A percentile compares a stretch with the other conserved stretches of the same genome.
Conservation (phyloP, 2,113 vertebrate genomes). For the Epinephelus fuscoguttatus region DNA sequence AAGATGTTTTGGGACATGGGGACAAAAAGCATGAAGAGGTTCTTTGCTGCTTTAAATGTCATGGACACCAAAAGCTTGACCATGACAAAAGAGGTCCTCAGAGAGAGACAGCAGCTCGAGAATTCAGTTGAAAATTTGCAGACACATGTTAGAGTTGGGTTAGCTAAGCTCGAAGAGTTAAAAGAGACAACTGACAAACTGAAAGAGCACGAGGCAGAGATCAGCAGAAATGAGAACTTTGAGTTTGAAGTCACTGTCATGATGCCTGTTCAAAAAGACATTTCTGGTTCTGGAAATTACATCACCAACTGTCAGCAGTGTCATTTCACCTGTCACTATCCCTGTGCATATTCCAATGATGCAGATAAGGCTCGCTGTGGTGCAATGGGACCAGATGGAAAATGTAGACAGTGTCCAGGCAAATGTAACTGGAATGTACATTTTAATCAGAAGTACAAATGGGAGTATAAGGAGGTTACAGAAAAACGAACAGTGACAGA, state of each 20-base stretch:
- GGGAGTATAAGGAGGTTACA: neutral
- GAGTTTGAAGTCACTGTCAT: conserved; percentile 34
- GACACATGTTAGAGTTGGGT: conserved; percentile 14
- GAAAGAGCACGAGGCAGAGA: conserved; percentile 33
- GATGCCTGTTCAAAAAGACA: neutral
- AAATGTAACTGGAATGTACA: conserved; percentile 59
- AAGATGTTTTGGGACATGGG: conserved; percentile 64
- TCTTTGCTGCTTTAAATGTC: conserved; percentile 34
- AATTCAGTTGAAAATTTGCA: conserved; percentile 45
- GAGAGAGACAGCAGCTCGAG: conserved; percentile 54
- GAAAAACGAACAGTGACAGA: neutral
- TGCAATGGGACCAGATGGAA: neutral
- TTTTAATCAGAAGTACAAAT: conserved; percentile 46
- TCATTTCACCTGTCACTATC: conserved; percentile 45
- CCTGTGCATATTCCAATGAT: conserved; percentile 13
- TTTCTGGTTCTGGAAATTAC: neutral
- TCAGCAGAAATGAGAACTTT: conserved; percentile 48
- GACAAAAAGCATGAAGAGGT: conserved; percentile 46
- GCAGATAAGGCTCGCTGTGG: fast-evolving
- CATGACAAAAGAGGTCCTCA: conserved; percentile 37
- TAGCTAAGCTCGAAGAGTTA: conserved; percentile 57
- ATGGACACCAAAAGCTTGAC: conserved; percentile 39
- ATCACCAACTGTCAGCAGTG: conserved; percentile 65
- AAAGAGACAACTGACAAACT: conserved; percentile 21
- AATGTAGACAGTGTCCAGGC: conserved; percentile 3